phyloP scores from a whole-genome alignment of 2,888 invertebrate species.

The Caenorhabditis virilis region DNA sequence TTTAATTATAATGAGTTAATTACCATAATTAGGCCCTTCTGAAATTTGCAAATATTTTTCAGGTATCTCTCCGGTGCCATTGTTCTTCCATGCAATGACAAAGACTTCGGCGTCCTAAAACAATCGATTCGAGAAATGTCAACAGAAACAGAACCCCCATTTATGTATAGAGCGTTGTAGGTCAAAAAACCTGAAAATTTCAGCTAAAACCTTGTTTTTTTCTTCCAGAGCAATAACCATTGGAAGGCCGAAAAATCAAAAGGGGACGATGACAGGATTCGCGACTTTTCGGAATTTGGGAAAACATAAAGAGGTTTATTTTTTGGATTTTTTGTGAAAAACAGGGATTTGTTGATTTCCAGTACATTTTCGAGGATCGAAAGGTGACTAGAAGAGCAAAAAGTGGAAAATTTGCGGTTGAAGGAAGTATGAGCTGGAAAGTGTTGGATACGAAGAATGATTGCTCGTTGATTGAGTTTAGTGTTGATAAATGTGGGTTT shows the following conservation, averaged over 20 bases:
- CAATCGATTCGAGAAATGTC: conserved; percentile 35
- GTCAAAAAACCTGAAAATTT: too few species aligned
- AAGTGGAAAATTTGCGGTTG: conserved; percentile 50
- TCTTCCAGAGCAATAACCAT: conserved; percentile 42
- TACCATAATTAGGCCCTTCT: neutral
- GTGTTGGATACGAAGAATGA: conserved; percentile 38
- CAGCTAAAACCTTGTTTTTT: too few species aligned
- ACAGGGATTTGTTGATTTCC: conserved; percentile 4
- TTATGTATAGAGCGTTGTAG: conserved; percentile 39
- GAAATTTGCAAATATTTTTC: too few species aligned
- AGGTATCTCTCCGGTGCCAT: conserved; percentile 51
- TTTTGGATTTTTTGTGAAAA: neutral
- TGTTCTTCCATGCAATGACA: conserved; percentile 44
- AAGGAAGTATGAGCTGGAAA: conserved; percentile 42
- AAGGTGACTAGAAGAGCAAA: conserved; percentile 40
- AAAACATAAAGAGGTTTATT: conserved; percentile 36
- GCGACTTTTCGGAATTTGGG: conserved; percentile 45
- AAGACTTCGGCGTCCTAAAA: conserved; percentile 30
- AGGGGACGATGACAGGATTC: conserved; percentile 38
- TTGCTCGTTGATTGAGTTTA: conserved; percentile 44
- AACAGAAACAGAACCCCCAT: conserved; percentile 20
- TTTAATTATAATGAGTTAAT: too few species aligned
- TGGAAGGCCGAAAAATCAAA: conserved; percentile 24
- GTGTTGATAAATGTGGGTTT: conserved; percentile 41
- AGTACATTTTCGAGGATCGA: conserved; percentile 49